phyloP scores from a whole-genome alignment of 1,140 invertebrate genomes.

The Leptonema lineaticorne region DNA sequence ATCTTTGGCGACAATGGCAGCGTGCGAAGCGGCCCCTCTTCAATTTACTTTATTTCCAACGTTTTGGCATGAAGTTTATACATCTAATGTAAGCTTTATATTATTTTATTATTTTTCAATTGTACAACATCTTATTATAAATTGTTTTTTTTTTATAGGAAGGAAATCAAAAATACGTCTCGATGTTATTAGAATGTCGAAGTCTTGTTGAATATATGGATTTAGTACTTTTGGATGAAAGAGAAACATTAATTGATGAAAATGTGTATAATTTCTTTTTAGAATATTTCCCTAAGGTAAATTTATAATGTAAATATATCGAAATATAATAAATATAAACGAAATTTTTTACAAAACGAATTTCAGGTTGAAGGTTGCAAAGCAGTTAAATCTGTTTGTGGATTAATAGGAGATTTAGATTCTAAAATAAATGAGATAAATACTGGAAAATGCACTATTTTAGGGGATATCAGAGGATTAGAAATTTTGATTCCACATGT shows the following conservation, averaged over 20 bases:
- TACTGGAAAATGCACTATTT: background rate
- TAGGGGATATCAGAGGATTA: slow-evolving; percentile 28
- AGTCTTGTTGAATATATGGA: slow-evolving; percentile 84
- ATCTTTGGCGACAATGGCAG: slow-evolving; percentile 80
- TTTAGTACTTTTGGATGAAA: slow-evolving; percentile 76
- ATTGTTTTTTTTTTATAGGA: slow-evolving; percentile 49
- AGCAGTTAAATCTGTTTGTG: slow-evolving; percentile 32
- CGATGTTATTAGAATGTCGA: slow-evolving; percentile 73
- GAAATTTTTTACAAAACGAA: background rate
- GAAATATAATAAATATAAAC: background rate
- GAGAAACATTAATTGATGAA: slow-evolving; percentile 72
- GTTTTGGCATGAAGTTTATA: slow-evolving; percentile 79
- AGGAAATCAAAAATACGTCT: slow-evolving; percentile 75
- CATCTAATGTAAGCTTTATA: slow-evolving; percentile 62
- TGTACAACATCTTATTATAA: background rate
- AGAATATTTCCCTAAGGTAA: slow-evolving; percentile 80
- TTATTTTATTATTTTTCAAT: slow-evolving; percentile 25
- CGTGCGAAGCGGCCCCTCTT: slow-evolving; percentile 81
- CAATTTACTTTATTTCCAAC: slow-evolving; percentile 82
- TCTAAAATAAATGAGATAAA: slow-evolving; percentile 21
- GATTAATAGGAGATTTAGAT: slow-evolving; percentile 38
- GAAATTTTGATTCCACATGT: slow-evolving; percentile 34
- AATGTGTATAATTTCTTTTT: slow-evolving; percentile 80
- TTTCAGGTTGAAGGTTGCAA: slow-evolving; percentile 40
- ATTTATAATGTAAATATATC: background rate